A percentile compares a stretch with the other conserved stretches of the same genome.
Conservation (phyloP, 1,140 invertebrate species). For the Steinernema feltiae region DNA sequence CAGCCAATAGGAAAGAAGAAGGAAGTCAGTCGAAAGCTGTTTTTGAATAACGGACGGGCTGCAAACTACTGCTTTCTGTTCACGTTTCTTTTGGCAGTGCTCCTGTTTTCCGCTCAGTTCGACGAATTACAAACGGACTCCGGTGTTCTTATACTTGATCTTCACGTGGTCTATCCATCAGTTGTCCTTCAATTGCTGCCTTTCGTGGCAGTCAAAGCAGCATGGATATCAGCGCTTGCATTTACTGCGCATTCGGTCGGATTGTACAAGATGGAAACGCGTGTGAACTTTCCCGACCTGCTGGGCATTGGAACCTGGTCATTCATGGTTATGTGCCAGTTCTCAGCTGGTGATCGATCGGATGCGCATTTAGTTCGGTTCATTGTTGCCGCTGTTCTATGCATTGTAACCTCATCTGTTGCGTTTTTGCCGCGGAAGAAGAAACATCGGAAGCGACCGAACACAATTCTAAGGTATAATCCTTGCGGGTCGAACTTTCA, state of each 20-base stretch:
- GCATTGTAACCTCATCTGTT: not conserved
- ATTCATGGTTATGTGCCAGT: not conserved
- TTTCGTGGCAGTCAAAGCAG: not conserved
- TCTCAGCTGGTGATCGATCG: not conserved
- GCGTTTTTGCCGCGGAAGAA: not conserved
- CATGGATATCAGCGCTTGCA: not conserved
- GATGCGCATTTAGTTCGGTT: not conserved
- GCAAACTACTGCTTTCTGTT: not conserved
- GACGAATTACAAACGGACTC: not conserved
- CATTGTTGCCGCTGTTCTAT: not conserved
- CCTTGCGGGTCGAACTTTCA: not conserved
- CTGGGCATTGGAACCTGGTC: not conserved
- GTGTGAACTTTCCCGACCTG: not conserved
- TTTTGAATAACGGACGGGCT: not conserved
- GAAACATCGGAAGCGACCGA: not conserved
- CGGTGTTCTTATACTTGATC: not conserved
- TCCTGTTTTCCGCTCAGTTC: not conserved
- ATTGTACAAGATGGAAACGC: not conserved
- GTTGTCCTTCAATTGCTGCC: not conserved
- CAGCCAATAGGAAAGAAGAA: not conserved
- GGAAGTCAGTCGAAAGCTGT: not conserved
- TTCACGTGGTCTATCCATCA: not conserved
- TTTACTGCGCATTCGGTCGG: not conserved
- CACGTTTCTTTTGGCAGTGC: not conserved
- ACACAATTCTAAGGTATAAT: not conserved